Base-by-base conservation (phyloP, 2,113 vertebrate species). In the Opisthocomus hoazin region DNA sequence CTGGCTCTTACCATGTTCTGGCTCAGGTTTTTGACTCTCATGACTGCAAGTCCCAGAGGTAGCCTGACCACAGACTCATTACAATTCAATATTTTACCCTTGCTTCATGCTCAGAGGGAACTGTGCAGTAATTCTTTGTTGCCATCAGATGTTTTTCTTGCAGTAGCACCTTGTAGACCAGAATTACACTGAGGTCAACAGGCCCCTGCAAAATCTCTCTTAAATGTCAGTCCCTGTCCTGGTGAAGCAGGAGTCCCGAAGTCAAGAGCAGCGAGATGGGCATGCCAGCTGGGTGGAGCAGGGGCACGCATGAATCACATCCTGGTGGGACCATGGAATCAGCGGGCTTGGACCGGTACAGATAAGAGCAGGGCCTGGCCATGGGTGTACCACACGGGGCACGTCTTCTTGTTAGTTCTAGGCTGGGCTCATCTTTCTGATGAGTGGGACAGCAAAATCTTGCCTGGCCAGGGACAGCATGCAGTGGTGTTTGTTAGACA, bases 261-360 rank as follows among this genome's bases (percentile, higher is more conserved):
- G 65, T 30, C 80, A 61, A 65, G 90, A 54, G 70, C n/a, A 68
- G 65, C 0, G 34, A 70, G 96, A 96, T 90, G 95, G 85, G 57
- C 87, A 39, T 88, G 80, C 71, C 92, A 90, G 84, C 74, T 89
- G 94, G 95, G 94, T 96, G 96, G 96, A 96, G 96, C 86, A 81
- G 83, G 93, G 94, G 76, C 91, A 92, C 1, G 0, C 93, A 96
- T 97, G 95, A 97, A 93, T 97, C 96, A 97, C 93, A 96, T 96
- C 96, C 95, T 96, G 89, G 77, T 96, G 86, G 94, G 79, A 80
- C 92, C 76, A 37, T 3, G 48, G 86, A 94, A 95, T 94, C 94
- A 79, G 37, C 4, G 5, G 73, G 69, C 53, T 96, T 79, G 73
- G 73, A 51, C 90, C 91, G 92, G 39, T 81, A 11, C 1, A 92